Percentiles rank a stretch among this genome's conserved stretches.
Conservation (phyloP, 2,888 invertebrate species). For the Malthinus flaveolus region DNA sequence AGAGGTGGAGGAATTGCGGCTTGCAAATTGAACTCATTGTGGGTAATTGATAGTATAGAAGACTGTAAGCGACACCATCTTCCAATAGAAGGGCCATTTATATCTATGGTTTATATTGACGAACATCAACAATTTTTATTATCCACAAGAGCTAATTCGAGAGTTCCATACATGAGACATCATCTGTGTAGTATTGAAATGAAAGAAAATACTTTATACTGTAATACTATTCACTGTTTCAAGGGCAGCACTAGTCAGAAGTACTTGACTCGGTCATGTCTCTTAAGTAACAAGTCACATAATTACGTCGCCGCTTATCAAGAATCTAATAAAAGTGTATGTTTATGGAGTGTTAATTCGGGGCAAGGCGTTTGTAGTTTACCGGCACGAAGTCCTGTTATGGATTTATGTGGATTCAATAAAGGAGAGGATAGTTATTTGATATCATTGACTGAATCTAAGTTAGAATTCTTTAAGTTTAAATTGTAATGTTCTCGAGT, state of each 20-base stretch:
- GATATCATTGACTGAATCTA: constrained; percentile 1
- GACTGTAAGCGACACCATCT: constrained; percentile 59
- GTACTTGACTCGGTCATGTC: constrained; percentile 67
- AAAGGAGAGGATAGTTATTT: constrained; percentile 7
- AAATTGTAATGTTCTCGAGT: not conserved
- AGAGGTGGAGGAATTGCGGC: constrained; percentile 67
- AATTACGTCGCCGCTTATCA: constrained; percentile 74
- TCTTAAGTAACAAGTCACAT: constrained; percentile 61
- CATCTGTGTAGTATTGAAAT: constrained; percentile 58
- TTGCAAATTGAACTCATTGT: constrained; percentile 74
- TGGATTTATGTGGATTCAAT: constrained; percentile 68
- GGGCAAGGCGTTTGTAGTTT: constrained; percentile 60
- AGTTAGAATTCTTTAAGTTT: not conserved
- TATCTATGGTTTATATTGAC: constrained; percentile 71
- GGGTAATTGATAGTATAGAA: constrained; percentile 62
- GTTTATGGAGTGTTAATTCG: constrained; percentile 65
- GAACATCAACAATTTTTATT: constrained; percentile 68
- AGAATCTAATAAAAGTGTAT: constrained; percentile 68
- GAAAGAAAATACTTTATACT: constrained; percentile 55
- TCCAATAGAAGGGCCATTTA: constrained; percentile 73
- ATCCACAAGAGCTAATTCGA: constrained; percentile 68
- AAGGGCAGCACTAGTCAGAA: constrained; percentile 70
- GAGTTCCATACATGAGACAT: constrained; percentile 60
- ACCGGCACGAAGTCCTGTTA: constrained; percentile 66
- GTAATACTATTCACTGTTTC: constrained; percentile 64